phyloP scores from a whole-genome alignment of 2,888 invertebrate species.

The Apamea anceps region DNA sequence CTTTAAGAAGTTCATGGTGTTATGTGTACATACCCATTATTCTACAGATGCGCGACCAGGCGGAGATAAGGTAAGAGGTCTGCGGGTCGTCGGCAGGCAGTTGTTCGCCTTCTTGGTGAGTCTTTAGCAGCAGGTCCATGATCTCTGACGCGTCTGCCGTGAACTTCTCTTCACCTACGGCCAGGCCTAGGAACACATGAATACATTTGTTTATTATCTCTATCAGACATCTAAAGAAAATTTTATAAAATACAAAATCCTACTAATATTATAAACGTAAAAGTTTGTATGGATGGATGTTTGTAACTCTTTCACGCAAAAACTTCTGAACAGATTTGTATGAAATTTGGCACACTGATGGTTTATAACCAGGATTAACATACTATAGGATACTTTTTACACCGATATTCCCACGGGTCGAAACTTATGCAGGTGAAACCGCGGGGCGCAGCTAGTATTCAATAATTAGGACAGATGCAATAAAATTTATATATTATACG shows the following conservation, averaged over 20 bases:
- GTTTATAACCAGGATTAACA: too few species aligned
- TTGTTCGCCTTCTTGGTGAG: conserved; percentile 95
- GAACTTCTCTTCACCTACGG: conserved; percentile 96
- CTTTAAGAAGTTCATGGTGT: background rate
- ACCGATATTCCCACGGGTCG: too few species aligned
- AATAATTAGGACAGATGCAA: background rate
- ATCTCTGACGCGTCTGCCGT: conserved; percentile 97
- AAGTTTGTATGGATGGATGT: too few species aligned
- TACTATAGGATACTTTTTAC: too few species aligned
- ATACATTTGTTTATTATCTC: background rate
- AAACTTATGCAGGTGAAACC: too few species aligned
- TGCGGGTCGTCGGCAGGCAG: conserved; percentile 99
- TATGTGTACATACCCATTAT: conserved; percentile 91
- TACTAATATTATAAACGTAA: too few species aligned
- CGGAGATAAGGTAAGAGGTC: conserved; percentile 99
- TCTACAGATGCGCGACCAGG: conserved; percentile 99
- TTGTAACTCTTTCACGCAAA: too few species aligned
- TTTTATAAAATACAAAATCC: background rate
- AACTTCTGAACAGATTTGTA: too few species aligned
- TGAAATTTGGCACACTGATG: too few species aligned
- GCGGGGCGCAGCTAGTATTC: too few species aligned
- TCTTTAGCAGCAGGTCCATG: conserved; percentile 98
- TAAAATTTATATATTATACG: background rate
- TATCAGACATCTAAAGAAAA: too few species aligned
- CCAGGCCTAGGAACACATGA: conserved; percentile 85